A percentile compares a stretch with the other conserved stretches of the same genome.
These are phyloP conservation scores for Phenacoccus solenopsis DNA, from an alignment of 1,140 invertebrate genomes.

Conservation along the genomic window DNA sequence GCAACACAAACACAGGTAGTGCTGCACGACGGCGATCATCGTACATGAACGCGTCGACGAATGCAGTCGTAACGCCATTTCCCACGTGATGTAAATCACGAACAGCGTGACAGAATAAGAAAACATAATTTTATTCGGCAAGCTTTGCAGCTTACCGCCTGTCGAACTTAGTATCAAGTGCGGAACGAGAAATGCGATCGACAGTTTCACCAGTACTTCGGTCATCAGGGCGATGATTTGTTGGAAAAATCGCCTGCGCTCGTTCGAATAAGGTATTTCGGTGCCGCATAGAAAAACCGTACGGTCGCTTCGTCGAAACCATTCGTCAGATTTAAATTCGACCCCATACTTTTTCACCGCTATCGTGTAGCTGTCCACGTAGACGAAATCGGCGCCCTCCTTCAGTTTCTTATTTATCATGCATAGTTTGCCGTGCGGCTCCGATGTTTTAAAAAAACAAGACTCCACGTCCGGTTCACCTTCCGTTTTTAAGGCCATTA, in stretches of 20 bases:
- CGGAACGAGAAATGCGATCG: constrained; percentile 36
- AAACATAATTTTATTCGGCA: constrained; percentile 41
- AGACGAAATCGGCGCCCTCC: not conserved
- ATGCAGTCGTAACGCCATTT: constrained; percentile 32
- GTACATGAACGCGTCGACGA: constrained; percentile 32
- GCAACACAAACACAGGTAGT: constrained; percentile 40
- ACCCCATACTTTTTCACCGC: not conserved
- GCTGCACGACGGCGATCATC: constrained; percentile 35
- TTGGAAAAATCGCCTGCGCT: not conserved
- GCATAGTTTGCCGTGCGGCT: not conserved
- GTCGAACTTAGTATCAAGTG: constrained; percentile 37
- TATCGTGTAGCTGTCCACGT: not conserved
- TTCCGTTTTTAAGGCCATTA: too few species aligned
- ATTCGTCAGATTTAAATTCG: not conserved
- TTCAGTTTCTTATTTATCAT: not conserved
- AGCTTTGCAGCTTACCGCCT: constrained; percentile 37
- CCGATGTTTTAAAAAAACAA: not conserved
- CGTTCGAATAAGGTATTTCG: not conserved
- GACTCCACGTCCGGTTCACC: not conserved
- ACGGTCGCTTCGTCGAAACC: not conserved
- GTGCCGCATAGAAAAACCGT: not conserved
- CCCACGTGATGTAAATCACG: constrained; percentile 37
- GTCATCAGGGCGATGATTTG: constrained; percentile 33
- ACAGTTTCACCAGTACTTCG: constrained; percentile 35
- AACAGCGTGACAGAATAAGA: constrained; percentile 37